phyloP scores from a whole-genome alignment of 2,888 invertebrate species.

The Oxycera nigricornis region DNA sequence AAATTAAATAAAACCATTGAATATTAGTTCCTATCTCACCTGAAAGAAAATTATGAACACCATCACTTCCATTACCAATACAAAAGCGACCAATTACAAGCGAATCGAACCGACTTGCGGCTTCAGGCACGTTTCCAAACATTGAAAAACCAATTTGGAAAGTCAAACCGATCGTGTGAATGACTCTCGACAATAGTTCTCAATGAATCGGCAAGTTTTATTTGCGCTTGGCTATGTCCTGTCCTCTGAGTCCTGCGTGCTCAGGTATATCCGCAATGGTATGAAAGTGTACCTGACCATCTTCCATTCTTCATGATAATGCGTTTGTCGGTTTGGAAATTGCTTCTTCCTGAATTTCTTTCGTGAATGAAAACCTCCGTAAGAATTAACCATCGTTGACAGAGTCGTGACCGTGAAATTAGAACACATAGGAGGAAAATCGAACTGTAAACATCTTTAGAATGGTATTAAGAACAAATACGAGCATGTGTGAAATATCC shows the following conservation, averaged over 20 bases:
- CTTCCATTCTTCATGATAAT: constrained; percentile 4
- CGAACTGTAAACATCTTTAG: not conserved
- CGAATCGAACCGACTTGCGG: no score
- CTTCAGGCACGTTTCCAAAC: not conserved
- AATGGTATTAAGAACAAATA: not conserved
- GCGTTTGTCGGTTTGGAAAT: constrained; percentile 16
- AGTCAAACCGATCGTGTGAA: constrained; percentile 29
- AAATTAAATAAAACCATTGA: no score
- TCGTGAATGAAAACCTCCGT: constrained; percentile 1
- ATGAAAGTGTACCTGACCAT: constrained; percentile 31
- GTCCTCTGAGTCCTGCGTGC: not conserved
- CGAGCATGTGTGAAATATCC: no score
- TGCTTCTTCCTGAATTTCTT: constrained; percentile 31
- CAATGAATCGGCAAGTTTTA: constrained; percentile 31
- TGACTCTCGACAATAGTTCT: constrained; percentile 34
- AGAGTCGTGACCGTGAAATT: constrained; percentile 33
- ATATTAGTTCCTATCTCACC: no score
- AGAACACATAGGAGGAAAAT: not conserved
- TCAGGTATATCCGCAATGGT: not conserved
- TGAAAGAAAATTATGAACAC: no score
- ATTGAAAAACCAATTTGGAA: constrained; percentile 5
- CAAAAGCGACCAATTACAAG: no score
- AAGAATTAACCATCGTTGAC: not conserved
- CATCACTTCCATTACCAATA: no score
- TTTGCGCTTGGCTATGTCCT: not conserved